Base-by-base conservation (phyloP, 2,888 invertebrate species). In the Copidosoma aretas region DNA sequence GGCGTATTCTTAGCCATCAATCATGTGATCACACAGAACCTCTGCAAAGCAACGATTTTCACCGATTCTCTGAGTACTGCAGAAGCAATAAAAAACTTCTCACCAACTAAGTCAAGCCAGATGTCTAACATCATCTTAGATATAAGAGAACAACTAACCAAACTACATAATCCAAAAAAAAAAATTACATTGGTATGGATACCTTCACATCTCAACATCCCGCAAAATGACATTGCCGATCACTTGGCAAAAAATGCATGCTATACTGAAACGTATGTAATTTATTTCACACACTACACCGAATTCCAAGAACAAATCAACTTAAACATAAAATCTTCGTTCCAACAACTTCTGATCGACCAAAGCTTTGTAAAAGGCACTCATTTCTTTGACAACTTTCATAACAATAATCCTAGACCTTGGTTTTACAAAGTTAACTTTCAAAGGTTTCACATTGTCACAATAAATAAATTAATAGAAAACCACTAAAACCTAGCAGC, bases 401-500 rank as follows among this genome's bases (percentile, higher is more conserved):
- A 17, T 3, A 15, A 1, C 17, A 10, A 15, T 8, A 32, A 25
- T 17, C 14, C 41, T 41, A 57, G 32, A 57, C 57, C 57, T 21
- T 57, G 57, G 57, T 57, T 57, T 24, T 2, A 25, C 5, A n/a
- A n/a, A n/a, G n/a, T n/a, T n/a, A n/a, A n/a, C n/a, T n/a, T n/a
- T n/a, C n/a, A n/a, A n/a, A n/a, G 57, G 17, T 8, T n/a, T 3
- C 39, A 25, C 15, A 57, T 57, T 14, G 39, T 39, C 10, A 57
- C 32, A 4, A 3, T 57, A 19, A 61, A 61, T 52, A 52, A 53
- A 53, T 5, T 61, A 1, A 25, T 52, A 17, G 24, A 52, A 5
- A 61, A 61, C 39, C 53, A 61, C 17, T 53, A 53, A 22, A 39
- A 12, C 17, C 21, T 53, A 19, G 53, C 53, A 5, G n/a, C 32